These are phyloP conservation scores for Microchirus variegatus DNA, from an alignment of 2,797 vertebrate species.

Conservation along the genomic window DNA sequence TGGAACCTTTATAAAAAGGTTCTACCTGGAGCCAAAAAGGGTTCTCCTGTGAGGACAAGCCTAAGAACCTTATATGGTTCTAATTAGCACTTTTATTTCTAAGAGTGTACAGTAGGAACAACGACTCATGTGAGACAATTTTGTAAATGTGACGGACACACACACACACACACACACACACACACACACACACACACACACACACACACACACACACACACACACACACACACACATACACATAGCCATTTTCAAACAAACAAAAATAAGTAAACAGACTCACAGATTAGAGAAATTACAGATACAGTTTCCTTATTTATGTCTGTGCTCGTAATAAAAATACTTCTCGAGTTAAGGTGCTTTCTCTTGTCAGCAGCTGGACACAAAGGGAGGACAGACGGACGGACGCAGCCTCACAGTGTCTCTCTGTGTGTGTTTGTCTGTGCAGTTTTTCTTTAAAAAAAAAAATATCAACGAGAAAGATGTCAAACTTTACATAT, in stretches of 20 bases:
- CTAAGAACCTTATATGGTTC: too few relatives aligned
- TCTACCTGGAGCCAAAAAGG: too few relatives aligned
- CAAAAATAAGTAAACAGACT: slow-evolving; percentile 36
- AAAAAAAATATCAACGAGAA: slow-evolving; percentile 37
- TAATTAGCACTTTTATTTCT: too few relatives aligned
- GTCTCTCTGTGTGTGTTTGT: slow-evolving; percentile 46
- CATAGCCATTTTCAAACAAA: slow-evolving; percentile 40
- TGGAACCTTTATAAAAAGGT: too few relatives aligned
- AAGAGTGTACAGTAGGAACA: slow-evolving; percentile 39
- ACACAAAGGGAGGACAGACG: slow-evolving; percentile 28
- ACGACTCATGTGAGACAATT: slow-evolving; percentile 10
- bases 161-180: slow-evolving; percentile 22
- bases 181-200: slow-evolving; percentile 22
- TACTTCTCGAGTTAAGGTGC: slow-evolving; percentile 44
- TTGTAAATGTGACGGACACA: slow-evolving; percentile 19
- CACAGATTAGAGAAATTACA: slow-evolving; percentile 23
- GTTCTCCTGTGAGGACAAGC: too few relatives aligned
- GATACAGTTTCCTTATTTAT: slow-evolving; percentile 10
- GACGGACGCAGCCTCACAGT: slow-evolving; percentile 57
- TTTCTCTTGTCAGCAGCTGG: slow-evolving; percentile 42
- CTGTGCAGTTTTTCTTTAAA: slow-evolving; percentile 60
- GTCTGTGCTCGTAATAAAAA: slow-evolving; percentile 42
- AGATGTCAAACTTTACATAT: slow-evolving; percentile 33
- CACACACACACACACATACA: slow-evolving; percentile 22
- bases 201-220: slow-evolving; percentile 27